Conservation (phyloP, 1,140 invertebrate genomes). For the Papilio machaon region DNA sequence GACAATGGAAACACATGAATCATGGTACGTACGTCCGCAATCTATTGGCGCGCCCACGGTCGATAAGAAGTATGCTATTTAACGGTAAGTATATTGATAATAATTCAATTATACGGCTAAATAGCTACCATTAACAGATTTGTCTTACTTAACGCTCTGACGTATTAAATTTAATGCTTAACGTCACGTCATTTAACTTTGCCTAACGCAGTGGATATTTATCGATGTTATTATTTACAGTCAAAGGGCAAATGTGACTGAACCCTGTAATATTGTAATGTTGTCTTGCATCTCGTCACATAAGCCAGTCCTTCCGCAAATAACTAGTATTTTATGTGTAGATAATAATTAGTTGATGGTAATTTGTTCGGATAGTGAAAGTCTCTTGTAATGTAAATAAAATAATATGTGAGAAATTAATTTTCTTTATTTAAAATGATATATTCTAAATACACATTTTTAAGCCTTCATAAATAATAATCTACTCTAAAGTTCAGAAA, state of each 20-base stretch:
- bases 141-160: conserved; percentile 28
- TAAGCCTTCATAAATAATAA: too few relatives aligned
- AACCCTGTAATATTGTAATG: conserved; percentile 39
- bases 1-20: conserved; percentile 35
- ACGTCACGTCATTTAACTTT: conserved; percentile 32
- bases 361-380: background rate
- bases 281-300: conserved; percentile 9
- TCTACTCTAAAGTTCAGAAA: too few relatives aligned
- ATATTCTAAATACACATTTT: too few relatives aligned
- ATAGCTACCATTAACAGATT: conserved; percentile 31
- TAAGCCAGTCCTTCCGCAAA: conserved; percentile 17
- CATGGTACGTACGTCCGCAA: conserved; percentile 21
- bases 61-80: conserved; percentile 51
- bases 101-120: conserved; percentile 47
- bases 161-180: conserved; percentile 27
- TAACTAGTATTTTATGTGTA: conserved; percentile 25
- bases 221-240: conserved; percentile 53
- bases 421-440: background rate
- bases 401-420: background rate
- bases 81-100: conserved; percentile 54
- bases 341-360: conserved; percentile 27
- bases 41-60: conserved; percentile 45
- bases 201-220: conserved; percentile 54
- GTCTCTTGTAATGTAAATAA: too few relatives aligned
- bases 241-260: conserved; percentile 55